Evolutionary conservation across 2,888 invertebrate genomes (phyloP).

Genomic region (Trissonchulus latispiculum): DNA sequence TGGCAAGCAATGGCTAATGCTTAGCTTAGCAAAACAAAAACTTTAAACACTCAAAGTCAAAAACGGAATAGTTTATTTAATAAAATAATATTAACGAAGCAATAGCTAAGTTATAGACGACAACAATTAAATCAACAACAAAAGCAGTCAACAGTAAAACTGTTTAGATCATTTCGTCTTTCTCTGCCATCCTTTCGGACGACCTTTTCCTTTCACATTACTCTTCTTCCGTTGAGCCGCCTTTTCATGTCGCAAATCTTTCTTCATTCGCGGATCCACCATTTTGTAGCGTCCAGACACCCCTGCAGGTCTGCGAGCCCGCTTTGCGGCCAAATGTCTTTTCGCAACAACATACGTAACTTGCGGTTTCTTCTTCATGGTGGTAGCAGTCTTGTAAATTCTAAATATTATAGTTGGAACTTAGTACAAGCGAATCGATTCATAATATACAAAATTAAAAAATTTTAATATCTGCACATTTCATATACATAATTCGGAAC

Average conservation of each 20-base stretch:
- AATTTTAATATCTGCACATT: conserved; percentile 34
- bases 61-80: no score
- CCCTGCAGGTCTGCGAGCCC: conserved; percentile 58
- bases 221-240: conserved; percentile 12
- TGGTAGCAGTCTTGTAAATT: conserved; percentile 61
- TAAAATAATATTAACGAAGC: no score
- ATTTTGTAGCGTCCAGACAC: conserved; percentile 83
- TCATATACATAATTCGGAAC: no score
- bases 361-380: conserved; percentile 64
- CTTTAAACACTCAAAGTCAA: no score
- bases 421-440: no score
- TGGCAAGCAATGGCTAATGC: no score
- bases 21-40: no score
- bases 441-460: conserved; percentile 1
- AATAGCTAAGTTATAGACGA: no score
- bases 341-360: conserved; percentile 86
- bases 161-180: neutral
- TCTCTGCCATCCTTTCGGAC: no score
- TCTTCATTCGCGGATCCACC: conserved; percentile 93
- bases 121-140: no score
- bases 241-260: conserved; percentile 55
- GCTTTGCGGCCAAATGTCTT: conserved; percentile 58
- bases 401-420: conserved; percentile 48
- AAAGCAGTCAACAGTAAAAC: no score
- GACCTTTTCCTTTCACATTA: neutral